A percentile compares a stretch with the other conserved stretches of the same genome.
These are phyloP conservation scores for Diachrysia chrysitis DNA, from an alignment of 2,888 invertebrate genomes.

Conservation along the genomic window DNA sequence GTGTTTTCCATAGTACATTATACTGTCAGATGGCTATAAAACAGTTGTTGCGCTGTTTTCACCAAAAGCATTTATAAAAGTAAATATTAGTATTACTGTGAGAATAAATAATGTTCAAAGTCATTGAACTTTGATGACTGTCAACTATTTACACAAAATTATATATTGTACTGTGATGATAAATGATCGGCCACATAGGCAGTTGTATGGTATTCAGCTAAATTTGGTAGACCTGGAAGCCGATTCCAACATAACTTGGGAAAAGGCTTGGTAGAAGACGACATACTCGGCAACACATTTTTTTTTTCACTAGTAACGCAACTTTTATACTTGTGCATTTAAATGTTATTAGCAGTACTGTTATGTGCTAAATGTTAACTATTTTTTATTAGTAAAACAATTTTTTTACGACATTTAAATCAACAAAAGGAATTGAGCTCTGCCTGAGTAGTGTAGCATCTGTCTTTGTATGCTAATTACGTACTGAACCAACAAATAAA, in stretches of 20 bases:
- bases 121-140: not conserved
- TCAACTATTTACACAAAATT: no score
- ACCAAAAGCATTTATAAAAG: not conserved
- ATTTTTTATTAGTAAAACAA: conserved; percentile 21
- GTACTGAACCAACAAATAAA: conserved; percentile 34
- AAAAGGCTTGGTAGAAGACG: not conserved
- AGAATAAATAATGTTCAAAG: not conserved
- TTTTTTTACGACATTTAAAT: conserved; percentile 29
- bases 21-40: no score
- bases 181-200: no score
- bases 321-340: not conserved
- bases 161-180: not conserved
- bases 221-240: no score
- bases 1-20: no score
- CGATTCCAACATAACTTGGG: no score
- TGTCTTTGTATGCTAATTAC: conserved; percentile 48
- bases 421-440: conserved; percentile 26
- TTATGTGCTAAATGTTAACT: conserved; percentile 4
- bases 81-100: not conserved
- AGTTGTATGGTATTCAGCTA: no score
- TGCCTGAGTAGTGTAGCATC: conserved; percentile 8
- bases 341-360: not conserved
- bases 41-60: not conserved
- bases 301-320: not conserved
- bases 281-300: no score